Conservation (phyloP, 30 jellyfish, hydroid and myxozoan genomes). For the Nemopilema nomurai region DNA sequence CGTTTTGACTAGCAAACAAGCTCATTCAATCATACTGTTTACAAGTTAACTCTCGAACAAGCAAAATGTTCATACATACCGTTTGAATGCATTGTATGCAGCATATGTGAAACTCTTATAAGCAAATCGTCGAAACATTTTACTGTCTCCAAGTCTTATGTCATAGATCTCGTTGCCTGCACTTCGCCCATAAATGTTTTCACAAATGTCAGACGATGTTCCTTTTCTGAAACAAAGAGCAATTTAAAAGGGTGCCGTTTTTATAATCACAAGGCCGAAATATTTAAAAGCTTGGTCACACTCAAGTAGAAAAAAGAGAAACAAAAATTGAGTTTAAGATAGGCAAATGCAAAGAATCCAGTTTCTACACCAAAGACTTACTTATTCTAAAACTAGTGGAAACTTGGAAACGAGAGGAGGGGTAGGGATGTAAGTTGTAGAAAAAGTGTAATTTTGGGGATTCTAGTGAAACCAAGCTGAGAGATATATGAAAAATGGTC, state of each 20-base stretch:
- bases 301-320: too few species aligned
- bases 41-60: background rate
- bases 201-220: conserved; percentile 57
- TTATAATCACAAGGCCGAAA: too few species aligned
- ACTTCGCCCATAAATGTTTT: conserved; percentile 70
- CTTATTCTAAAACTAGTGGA: too few species aligned
- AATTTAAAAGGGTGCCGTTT: background rate
- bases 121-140: conserved; percentile 77
- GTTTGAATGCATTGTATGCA: conserved; percentile 61
- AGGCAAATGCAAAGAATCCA: too few species aligned
- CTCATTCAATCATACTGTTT: background rate
- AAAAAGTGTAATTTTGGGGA: too few species aligned
- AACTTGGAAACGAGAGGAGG: too few species aligned
- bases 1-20: background rate
- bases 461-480: too few species aligned
- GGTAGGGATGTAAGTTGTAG: too few species aligned
- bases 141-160: conserved; percentile 71
- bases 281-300: too few species aligned
- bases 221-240: conserved; percentile 49
- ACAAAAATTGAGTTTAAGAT: too few species aligned
- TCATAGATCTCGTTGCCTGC: conserved; percentile 78
- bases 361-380: too few species aligned
- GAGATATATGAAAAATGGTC: too few species aligned
- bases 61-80: conserved; percentile 24
- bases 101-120: conserved; percentile 74